A percentile compares a stretch with the other conserved stretches of the same genome.
Evolutionary conservation across 2,113 vertebrate genomes (phyloP).

Genomic region (Grallaria varia): DNA sequence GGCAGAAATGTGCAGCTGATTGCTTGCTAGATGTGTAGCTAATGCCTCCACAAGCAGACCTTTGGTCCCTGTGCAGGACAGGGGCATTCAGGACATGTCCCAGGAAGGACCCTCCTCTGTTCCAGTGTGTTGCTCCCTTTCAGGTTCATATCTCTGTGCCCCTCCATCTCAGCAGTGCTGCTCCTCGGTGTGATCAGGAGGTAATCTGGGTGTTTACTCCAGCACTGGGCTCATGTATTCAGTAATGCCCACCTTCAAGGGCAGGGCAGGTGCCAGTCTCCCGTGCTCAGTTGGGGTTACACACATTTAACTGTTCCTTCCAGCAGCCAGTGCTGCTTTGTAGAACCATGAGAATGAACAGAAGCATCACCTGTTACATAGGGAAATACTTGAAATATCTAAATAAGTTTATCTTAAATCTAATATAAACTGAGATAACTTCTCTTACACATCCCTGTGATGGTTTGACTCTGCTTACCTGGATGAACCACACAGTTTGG

Average conservation of each 20-base stretch:
- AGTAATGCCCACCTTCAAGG: not conserved
- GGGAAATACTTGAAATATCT: not conserved
- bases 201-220: not conserved
- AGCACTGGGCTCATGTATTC: not conserved
- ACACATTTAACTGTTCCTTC: not conserved
- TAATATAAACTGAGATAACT: not conserved
- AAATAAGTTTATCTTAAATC: not conserved
- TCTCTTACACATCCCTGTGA: not conserved
- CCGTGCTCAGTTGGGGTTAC: rapidly evolving
- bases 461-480: not conserved
- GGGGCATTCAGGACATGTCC: not conserved
- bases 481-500: not conserved
- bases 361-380: not conserved
- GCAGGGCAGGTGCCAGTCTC: not conserved
- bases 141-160: not conserved
- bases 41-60: rapidly evolving
- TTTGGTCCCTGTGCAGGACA: not conserved
- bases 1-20: not conserved
- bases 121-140: not conserved
- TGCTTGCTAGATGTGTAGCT: not conserved
- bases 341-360: not conserved
- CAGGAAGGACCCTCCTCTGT: not conserved
- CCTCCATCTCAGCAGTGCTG: rapidly evolving
- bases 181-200: not conserved
- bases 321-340: not conserved